A percentile compares a stretch with the other conserved stretches of the same genome.
Conservation (phyloP, 2,888 invertebrate species). For the Seladonia tumulorum region DNA sequence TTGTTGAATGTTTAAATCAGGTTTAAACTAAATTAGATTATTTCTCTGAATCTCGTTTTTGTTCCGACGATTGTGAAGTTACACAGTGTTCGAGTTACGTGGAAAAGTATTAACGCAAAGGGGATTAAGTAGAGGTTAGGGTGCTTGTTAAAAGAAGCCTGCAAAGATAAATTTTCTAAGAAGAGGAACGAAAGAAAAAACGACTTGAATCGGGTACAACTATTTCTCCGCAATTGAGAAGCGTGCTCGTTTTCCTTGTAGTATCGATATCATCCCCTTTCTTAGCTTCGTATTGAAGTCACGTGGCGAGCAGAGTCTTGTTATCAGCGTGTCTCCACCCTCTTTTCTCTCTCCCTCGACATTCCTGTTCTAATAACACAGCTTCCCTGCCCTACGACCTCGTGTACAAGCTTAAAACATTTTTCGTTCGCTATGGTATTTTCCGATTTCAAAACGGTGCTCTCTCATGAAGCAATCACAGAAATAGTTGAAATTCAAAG, state of each 20-base stretch:
- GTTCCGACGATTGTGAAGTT: too few species aligned
- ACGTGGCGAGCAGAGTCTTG: constrained; percentile 70
- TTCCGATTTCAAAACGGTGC: neutral
- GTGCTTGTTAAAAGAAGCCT: neutral
- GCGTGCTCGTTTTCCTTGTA: constrained; percentile 62
- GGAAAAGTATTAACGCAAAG: neutral
- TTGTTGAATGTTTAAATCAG: neutral
- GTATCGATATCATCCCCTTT: constrained; percentile 67
- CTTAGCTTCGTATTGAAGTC: constrained; percentile 73
- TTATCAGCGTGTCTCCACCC: constrained; percentile 61
- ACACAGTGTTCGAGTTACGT: neutral
- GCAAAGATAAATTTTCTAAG: neutral
- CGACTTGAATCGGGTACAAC: constrained; percentile 67
- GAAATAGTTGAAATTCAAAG: neutral
- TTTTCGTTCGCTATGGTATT: neutral
- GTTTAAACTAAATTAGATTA: neutral
- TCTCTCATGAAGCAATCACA: neutral
- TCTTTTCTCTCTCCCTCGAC: constrained; percentile 27
- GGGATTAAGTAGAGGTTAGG: neutral
- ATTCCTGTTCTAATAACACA: constrained; percentile 56
- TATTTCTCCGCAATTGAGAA: constrained; percentile 75
- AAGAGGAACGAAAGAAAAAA: neutral
- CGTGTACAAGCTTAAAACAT: constrained; percentile 28
- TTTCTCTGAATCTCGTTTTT: neutral
- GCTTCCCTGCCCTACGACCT: constrained; percentile 36